A percentile compares a stretch with the other conserved stretches of the same genome.
Conservation (phyloP, 2,888 invertebrate genomes). For the Drosophila stalkeri region DNA sequence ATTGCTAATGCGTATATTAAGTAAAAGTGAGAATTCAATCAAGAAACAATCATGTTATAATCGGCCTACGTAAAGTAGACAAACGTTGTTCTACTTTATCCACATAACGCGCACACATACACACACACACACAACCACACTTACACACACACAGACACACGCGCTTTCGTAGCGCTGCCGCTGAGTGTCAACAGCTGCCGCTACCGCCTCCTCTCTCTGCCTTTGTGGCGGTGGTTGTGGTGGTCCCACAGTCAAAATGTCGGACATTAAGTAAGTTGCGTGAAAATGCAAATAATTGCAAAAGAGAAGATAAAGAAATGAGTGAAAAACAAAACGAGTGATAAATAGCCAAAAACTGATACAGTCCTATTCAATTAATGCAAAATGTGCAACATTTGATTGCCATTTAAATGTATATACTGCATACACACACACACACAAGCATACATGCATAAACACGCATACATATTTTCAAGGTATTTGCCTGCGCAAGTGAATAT, state of each 20-base stretch:
- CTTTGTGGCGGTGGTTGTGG: conserved; percentile 47
- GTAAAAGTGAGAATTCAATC: conserved; percentile 26
- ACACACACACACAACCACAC: conserved; percentile 20
- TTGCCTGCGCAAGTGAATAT: conserved; percentile 23
- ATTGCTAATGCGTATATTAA: conserved; percentile 22
- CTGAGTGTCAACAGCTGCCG: conserved; percentile 74
- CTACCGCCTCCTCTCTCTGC: conserved; percentile 35
- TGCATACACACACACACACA: conserved; percentile 9
- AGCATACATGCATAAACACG: conserved; percentile 1
- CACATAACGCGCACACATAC: conserved; percentile 63
- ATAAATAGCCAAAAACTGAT: neutral
- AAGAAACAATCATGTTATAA: conserved; percentile 48
- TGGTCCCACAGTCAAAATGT: conserved; percentile 80
- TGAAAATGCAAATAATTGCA: conserved; percentile 33
- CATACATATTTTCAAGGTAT: conserved; percentile 52
- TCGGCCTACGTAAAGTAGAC: conserved; percentile 52
- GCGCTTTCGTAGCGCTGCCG: conserved; percentile 45
- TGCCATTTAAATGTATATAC: conserved; percentile 32
- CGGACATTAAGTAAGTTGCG: conserved; percentile 84
- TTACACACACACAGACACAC: conserved; percentile 9
- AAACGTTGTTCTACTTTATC: conserved; percentile 67
- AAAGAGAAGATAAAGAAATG: neutral
- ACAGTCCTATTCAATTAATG: conserved; percentile 1
- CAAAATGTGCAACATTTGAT: conserved; percentile 30
- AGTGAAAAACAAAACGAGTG: neutral